Percentiles rank a stretch among this genome's conserved stretches.
Evolutionary conservation across 2,888 invertebrate genomes (phyloP).

Genomic region (Onchidella celtica): DNA sequence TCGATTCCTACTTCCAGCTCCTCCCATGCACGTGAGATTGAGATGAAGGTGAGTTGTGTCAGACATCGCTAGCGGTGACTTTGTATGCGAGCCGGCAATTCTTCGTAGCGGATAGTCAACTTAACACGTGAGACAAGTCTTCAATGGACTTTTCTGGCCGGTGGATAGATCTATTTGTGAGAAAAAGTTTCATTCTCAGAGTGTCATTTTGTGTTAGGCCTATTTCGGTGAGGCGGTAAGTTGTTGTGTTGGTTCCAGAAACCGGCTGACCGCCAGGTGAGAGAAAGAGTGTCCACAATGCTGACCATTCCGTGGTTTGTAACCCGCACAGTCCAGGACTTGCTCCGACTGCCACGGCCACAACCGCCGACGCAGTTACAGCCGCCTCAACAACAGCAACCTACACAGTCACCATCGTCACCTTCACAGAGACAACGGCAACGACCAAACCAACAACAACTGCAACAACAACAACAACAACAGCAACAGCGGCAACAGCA

Average conservation of each 20-base stretch:
- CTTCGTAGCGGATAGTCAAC: too few relatives aligned
- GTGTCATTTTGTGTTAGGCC: too few relatives aligned
- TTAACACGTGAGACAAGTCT: neutral
- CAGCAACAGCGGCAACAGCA: neutral
- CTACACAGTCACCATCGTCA: neutral
- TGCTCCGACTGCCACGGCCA: neutral
- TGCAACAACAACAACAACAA: neutral
- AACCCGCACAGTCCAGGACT: conserved; percentile 33
- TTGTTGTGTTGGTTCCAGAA: too few relatives aligned
- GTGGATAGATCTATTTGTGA: too few relatives aligned
- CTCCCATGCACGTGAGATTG: too few relatives aligned
- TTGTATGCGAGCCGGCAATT: too few relatives aligned
- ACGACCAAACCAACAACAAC: neutral
- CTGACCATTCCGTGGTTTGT: conserved; percentile 50
- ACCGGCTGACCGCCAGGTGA: neutral
- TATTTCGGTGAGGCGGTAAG: too few relatives aligned
- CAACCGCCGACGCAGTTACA: neutral
- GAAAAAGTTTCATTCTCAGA: too few relatives aligned
- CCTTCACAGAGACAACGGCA: neutral
- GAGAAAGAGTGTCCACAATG: conserved; percentile 20
- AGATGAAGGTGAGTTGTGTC: too few relatives aligned
- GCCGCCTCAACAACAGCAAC: neutral
- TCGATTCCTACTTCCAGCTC: too few relatives aligned
- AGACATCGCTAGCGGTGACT: too few relatives aligned
- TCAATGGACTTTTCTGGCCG: too few relatives aligned